Percentiles rank a stretch among this genome's conserved stretches.
Evolutionary conservation across 2,888 invertebrate species (phyloP).

Genomic region (Pandemis heparana): DNA sequence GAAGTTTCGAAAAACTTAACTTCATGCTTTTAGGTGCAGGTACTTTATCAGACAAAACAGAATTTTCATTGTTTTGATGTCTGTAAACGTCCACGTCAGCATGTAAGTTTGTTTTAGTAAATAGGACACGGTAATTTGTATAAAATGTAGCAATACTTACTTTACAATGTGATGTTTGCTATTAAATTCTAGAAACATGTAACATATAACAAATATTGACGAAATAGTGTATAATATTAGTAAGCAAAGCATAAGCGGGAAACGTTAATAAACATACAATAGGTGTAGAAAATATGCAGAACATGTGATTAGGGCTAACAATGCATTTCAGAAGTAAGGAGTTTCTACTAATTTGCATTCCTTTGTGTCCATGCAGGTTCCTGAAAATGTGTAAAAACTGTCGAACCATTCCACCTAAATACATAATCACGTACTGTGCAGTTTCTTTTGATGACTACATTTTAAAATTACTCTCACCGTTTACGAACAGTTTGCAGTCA

Average conservation of each 20-base stretch:
- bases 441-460: constrained; percentile 33
- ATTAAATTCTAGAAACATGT: constrained; percentile 21
- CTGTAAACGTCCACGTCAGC: background rate
- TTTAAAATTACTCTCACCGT: background rate
- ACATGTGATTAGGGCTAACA: constrained; percentile 31
- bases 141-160: constrained; percentile 14
- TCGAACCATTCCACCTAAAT: constrained; percentile 35
- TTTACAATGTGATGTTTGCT: background rate
- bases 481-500: background rate
- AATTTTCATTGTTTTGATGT: background rate
- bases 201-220: constrained; percentile 13
- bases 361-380: constrained; percentile 36
- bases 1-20: background rate
- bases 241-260: constrained; percentile 72
- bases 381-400: constrained; percentile 39
- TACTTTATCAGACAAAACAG: background rate
- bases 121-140: background rate
- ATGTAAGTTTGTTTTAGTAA: background rate
- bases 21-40: too few species aligned
- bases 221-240: constrained; percentile 46
- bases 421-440: constrained; percentile 28
- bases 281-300: constrained; percentile 23
- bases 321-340: constrained; percentile 13
- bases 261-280: constrained; percentile 53
- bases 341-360: constrained; percentile 9